Evolutionary conservation across 2,888 invertebrate species (phyloP).

Genomic region (Hydropsyche betteni): DNA sequence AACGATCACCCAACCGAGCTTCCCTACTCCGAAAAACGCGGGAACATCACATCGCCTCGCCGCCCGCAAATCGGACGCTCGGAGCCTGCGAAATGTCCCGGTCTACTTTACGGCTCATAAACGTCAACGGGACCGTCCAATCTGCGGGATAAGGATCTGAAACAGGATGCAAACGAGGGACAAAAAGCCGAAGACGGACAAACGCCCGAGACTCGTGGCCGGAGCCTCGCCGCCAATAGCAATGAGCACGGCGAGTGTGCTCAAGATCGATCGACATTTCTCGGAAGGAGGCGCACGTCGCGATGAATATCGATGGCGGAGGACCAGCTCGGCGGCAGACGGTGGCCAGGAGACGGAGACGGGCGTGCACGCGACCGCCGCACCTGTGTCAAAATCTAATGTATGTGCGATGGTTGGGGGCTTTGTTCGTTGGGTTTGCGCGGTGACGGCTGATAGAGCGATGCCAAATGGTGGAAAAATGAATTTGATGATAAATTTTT

Average conservation of each 20-base stretch:
- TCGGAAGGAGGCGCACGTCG: conserved; percentile 15
- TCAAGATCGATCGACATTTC: conserved; percentile 34
- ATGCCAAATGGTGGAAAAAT: too few relatives aligned
- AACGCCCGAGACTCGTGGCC: conserved; percentile 30
- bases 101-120: conserved; percentile 13
- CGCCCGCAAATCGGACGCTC: not conserved
- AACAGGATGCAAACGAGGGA: conserved; percentile 26
- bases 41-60: too few relatives aligned
- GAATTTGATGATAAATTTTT: too few relatives aligned
- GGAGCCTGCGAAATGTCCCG: not conserved
- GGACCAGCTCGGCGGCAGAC: not conserved
- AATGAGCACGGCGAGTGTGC: conserved; percentile 26
- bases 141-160: conserved; percentile 29
- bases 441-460: too few relatives aligned
- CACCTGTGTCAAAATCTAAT: not conserved
- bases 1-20: too few relatives aligned
- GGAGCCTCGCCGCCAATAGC: conserved; percentile 13
- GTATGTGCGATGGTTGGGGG: not conserved
- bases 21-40: too few relatives aligned
- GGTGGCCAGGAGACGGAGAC: not conserved
- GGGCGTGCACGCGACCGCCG: not conserved
- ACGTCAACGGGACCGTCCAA: not conserved
- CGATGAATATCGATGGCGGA: conserved; percentile 25
- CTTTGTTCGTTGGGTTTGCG: too few relatives aligned
- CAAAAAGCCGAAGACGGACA: not conserved